Base-by-base conservation (phyloP, 2,113 vertebrate genomes). In the Brevimyrus niger region DNA sequence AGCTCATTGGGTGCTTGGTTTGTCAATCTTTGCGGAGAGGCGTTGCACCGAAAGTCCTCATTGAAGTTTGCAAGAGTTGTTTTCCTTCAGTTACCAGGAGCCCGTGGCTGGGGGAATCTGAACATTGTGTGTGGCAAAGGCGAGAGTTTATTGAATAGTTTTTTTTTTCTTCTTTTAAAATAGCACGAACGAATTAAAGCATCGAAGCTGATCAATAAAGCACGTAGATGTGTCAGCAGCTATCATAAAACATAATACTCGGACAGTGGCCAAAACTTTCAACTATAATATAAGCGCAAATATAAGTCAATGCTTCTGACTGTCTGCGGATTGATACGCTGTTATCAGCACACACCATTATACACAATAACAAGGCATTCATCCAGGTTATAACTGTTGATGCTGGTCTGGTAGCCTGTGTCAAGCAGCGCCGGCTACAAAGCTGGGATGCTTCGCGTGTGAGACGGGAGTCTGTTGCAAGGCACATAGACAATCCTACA, bases 1-100 rank as follows among this genome's bases (percentile, higher is more conserved):
- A 0, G 0, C 48, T 90, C 85, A 96, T 96, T 96, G 95, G 96
- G 31, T 85, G 9, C 0, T 47, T 0, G 4, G 0, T 47, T 1
- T 89, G 94, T 94, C 95, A 89, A 91, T 96, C 94, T 91, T 0
- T 8, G 61, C 61, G 13, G 7, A 38, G 89, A 93, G 92, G 93
- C 91, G 87, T 89, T 83, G 65, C 19, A 83, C 10, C 58, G 91
- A 90, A 91, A 82, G 88, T 82, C 27, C 19, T 51, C 90, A 89
- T 84, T 83, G 88, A 92, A 93, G 89, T 93, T 92, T 92, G 53
- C 76, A 61, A 31, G 89, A 88, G 85, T 90, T 91, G 83, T 89
- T 91, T 87, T 90, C 50, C 76, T 17, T 55, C 83, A 47, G 46
- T n/a, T 47, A 46, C n/a, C 48, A 73, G 23, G 48, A 80, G 73